Base-by-base conservation (phyloP, 2,113 vertebrate genomes). In the Cercocebus atys region DNA sequence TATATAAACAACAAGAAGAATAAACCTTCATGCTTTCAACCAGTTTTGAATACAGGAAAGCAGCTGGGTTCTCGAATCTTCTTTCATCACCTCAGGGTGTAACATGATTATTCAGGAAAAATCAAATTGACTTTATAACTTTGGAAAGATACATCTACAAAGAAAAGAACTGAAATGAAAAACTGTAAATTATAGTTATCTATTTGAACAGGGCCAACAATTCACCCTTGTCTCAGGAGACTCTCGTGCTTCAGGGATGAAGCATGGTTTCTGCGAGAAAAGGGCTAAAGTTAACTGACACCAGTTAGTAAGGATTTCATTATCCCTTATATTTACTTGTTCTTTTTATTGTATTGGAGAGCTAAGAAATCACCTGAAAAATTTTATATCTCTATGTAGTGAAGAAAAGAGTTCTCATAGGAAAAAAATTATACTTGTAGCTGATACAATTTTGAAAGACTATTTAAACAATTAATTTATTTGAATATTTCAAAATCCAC, bases 41-140 rank as follows among this genome's bases (percentile, higher is more conserved):
- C 79, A 80, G 40, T 78, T 96, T 95, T 96, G 93, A 97, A 97
- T 83, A 94, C 73, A 95, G 68, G 50, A 59, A 91, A 97, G 88
- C 84, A 93, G 43, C 96, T 81, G 25, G 85, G 95, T 16, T 32
- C 57, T 88, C 2, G 6, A 92, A 82, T 96, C 79, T 82, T 86
- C 90, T 97, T 94, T 98, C 82, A 98, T 97, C 95, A 94, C 95
- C 43, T 97, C 93, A 81, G 97, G 90, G 93, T 98, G 55, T 70
- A 96, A 97, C 88, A 61, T 75, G 83, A 97, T 96, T 97, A 96
- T 97, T 97, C 91, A 97, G 79, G 55, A 90, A 96, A 97, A 97
- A 96, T 96, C 88, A 98, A 97, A 95, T 93, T 97, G 94, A 97
- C 91, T 97, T 96, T 97, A 72, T 94, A 96, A 88, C 88, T 97